Conservation (phyloP, 2,797 vertebrate genomes). For the Spea hammondii region DNA sequence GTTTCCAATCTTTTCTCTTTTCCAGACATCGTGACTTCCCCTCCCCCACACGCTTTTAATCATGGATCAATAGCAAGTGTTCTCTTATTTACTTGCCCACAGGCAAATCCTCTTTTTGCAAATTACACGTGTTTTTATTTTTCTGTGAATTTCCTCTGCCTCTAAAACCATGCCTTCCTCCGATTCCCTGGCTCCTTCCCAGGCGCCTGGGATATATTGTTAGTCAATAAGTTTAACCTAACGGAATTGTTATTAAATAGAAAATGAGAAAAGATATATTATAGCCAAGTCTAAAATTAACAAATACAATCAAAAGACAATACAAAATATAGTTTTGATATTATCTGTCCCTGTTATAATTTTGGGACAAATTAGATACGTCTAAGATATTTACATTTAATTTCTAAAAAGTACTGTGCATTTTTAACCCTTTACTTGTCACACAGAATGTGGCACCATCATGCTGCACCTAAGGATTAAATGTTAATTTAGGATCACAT, state of each 20-base stretch:
- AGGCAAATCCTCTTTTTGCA: slow-evolving; percentile 48
- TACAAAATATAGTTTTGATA: too few relatives aligned
- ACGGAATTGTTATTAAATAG: background rate
- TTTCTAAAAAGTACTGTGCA: too few relatives aligned
- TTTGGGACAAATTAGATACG: too few relatives aligned
- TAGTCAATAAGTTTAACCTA: background rate
- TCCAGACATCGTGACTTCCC: slow-evolving; percentile 29
- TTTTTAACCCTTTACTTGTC: too few relatives aligned
- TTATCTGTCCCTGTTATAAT: too few relatives aligned
- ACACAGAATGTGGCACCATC: too few relatives aligned
- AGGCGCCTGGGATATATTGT: background rate
- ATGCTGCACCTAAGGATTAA: too few relatives aligned
- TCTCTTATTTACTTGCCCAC: slow-evolving; percentile 45
- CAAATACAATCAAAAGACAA: too few relatives aligned
- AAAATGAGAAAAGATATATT: too few relatives aligned
- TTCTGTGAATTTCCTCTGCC: slow-evolving; percentile 46
- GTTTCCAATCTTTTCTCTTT: slow-evolving; percentile 13
- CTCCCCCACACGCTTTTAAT: slow-evolving; percentile 46
- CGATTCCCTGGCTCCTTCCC: background rate
- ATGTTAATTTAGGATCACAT: too few relatives aligned
- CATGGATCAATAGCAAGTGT: slow-evolving; percentile 46
- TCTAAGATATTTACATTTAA: too few relatives aligned
- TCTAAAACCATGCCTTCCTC: slow-evolving; percentile 9
- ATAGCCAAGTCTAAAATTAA: too few relatives aligned
- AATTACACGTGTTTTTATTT: slow-evolving; percentile 52